A percentile compares a stretch with the other conserved stretches of the same genome.
These are phyloP conservation scores for Phalacrocorax aristotelis DNA, from an alignment of 2,113 vertebrate genomes.

Conservation along the genomic window DNA sequence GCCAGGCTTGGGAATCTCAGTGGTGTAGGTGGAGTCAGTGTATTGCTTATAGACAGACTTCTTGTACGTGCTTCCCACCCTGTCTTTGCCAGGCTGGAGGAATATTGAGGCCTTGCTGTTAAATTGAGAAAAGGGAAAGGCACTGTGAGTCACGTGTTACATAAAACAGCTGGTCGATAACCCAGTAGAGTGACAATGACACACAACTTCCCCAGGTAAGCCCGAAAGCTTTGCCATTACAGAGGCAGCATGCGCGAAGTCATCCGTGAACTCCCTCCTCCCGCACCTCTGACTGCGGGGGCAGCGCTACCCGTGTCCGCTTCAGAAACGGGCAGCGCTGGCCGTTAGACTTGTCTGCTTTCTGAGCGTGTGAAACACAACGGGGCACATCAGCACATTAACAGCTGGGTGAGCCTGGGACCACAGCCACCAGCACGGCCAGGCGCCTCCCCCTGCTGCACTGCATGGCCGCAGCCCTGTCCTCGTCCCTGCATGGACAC, in stretches of 20 bases:
- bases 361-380: background rate
- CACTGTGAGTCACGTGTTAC: background rate
- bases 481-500: accelerated
- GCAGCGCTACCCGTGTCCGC: background rate
- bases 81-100: constrained; percentile 67
- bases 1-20: constrained; percentile 76
- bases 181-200: background rate
- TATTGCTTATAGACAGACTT: constrained; percentile 90
- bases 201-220: background rate
- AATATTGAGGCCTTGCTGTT: constrained; percentile 68
- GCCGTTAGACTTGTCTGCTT: background rate
- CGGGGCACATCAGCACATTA: background rate
- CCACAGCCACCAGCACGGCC: background rate
- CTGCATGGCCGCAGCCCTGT: background rate
- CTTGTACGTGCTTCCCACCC: constrained; percentile 81
- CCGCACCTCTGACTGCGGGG: background rate
- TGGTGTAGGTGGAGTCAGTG: constrained; percentile 76
- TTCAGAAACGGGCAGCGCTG: too few relatives aligned
- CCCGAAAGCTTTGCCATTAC: background rate
- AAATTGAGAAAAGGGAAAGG: background rate
- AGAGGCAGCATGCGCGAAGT: background rate
- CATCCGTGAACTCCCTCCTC: background rate
- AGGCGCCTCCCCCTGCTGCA: background rate
- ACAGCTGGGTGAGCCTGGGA: background rate
- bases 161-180: background rate